Evolutionary conservation across 2,888 invertebrate genomes (phyloP).

Genomic region (Sepioteuthis lessoniana): DNA sequence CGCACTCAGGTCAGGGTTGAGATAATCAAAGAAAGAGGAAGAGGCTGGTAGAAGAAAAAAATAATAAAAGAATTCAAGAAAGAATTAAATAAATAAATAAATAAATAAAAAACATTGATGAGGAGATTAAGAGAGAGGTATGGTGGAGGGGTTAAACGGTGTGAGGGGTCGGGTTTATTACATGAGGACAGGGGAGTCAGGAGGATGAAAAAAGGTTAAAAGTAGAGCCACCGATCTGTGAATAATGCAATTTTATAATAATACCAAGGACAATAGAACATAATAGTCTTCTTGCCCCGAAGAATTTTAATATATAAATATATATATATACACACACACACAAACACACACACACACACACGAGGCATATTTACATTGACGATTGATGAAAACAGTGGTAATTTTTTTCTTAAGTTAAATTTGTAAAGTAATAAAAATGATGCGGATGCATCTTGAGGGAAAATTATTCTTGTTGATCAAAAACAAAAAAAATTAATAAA

Average conservation of each 20-base stretch:
- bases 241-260: conserved; percentile 17
- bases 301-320: background rate
- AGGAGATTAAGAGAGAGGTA: background rate
- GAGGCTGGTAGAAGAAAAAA: too few species aligned
- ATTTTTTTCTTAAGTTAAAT: background rate
- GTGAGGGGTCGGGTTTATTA: background rate
- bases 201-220: background rate
- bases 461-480: too few species aligned
- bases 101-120: background rate
- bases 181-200: background rate
- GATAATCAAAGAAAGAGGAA: background rate
- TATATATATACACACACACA: background rate
- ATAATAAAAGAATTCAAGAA: background rate
- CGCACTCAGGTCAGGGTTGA: conserved; percentile 5
- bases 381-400: too few species aligned
- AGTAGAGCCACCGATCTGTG: background rate
- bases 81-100: background rate
- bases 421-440: too few species aligned
- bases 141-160: background rate
- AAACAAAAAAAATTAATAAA: too few species aligned
- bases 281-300: background rate
- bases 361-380: background rate
- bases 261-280: background rate
- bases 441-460: too few species aligned
- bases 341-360: background rate